Evolutionary conservation across 2,113 vertebrate genomes (phyloP).

Genomic region (Lagopus leucura): DNA sequence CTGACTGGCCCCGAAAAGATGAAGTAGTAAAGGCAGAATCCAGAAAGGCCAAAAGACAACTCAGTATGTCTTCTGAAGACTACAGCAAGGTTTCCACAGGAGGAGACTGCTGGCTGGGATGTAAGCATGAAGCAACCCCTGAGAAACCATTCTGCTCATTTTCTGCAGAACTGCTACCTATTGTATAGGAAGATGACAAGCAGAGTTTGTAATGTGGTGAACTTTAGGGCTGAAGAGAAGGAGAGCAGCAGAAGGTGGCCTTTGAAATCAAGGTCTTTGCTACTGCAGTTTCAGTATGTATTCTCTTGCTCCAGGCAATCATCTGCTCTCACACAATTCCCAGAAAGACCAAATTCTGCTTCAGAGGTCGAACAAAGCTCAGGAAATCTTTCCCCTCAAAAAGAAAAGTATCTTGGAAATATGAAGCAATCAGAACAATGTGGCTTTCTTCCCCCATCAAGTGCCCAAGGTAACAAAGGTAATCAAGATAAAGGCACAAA

Average conservation of each 20-base stretch:
- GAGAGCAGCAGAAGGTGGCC: neutral
- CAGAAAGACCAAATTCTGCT: conserved; percentile 35
- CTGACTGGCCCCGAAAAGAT: neutral
- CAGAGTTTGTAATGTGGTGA: neutral
- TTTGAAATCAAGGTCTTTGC: conserved; percentile 19
- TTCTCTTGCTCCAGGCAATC: neutral
- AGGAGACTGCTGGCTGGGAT: neutral
- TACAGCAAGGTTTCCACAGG: neutral
- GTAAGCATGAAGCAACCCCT: neutral
- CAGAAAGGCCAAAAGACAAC: neutral
- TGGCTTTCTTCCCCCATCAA: neutral
- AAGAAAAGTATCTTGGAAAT: neutral
- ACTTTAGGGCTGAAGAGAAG: neutral
- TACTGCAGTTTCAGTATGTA: neutral
- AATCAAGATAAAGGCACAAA: conserved; percentile 26
- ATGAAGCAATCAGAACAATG: conserved; percentile 20
- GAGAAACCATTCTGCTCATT: neutral
- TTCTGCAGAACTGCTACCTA: neutral
- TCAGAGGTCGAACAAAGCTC: neutral
- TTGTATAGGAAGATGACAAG: neutral
- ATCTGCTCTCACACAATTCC: neutral
- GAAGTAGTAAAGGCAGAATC: neutral
- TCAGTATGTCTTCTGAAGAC: rapidly evolving
- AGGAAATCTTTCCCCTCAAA: conserved; percentile 2
- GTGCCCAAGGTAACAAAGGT: neutral